Evolutionary conservation across 2,888 invertebrate genomes (phyloP), one percentile per base, ranked within the genome.

Genomic region (Coleophora flavipennella): DNA sequence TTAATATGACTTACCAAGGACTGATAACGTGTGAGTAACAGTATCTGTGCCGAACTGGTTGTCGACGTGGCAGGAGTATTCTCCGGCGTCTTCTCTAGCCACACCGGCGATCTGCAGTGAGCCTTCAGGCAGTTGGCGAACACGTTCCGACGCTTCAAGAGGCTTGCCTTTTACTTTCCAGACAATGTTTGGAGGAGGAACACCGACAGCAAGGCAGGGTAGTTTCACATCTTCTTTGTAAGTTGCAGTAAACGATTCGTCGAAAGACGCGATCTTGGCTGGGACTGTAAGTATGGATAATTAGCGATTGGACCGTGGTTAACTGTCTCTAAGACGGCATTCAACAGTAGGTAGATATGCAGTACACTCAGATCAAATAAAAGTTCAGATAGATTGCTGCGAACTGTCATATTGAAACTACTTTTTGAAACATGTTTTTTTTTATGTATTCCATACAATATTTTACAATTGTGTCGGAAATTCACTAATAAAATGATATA

Each of bases 201-300:
- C 91, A 11, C 97, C 97, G 32, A 97, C 96, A 38, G 96, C 94
- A 14, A 95, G 86, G 60, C 97, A 97, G 0, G 96, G 96, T 59
- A 97, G 81, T 56, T 93, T 94, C 1, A 96, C 93, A 57, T 95
- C 94, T 81, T 95, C 94, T 76, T 95, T 94, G 79, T 94, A 95
- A 0, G 94, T 95, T 9, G 95, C 94, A 45, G 94, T 93, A 69
- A 96, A 94, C n/a, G 92, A 91, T 65, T 94, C 94, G 64, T 97
- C 96, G 74, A 97, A 97, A 1, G 96, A 96, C 33, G 96, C 96
- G 55, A 97, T 96, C 71, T 94, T 94, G 1, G 97, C 97, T 34
- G 96, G 94, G 42, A 96, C 97, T 93, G 67, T 8, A 45, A 79
- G 3, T 6, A 20, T 67, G 50, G 12, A 44, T 8, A 47, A 36